Conservation (phyloP, 2,113 vertebrate genomes). For the Phasianus colchicus region DNA sequence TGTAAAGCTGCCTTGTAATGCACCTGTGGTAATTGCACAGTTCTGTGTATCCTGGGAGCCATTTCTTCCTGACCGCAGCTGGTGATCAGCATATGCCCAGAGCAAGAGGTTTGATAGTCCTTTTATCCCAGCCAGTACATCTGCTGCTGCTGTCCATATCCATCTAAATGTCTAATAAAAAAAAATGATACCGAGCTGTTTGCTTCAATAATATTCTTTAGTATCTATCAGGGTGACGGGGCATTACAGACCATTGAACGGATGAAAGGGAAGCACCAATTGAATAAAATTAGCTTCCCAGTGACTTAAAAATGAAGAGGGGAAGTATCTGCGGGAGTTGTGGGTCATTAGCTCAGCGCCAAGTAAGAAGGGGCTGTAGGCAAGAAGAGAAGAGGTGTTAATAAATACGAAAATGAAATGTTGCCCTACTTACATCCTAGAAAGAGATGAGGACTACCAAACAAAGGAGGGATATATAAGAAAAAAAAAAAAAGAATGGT, state of each 20-base stretch:
- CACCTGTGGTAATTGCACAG: conserved; percentile 11
- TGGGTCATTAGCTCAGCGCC: conserved; percentile 13
- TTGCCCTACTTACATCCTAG: neutral
- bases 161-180: conserved; percentile 16
- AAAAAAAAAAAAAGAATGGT: neutral
- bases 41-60: neutral
- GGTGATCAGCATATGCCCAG: neutral
- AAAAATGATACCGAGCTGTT: conserved; percentile 2
- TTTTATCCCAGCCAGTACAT: conserved; percentile 34
- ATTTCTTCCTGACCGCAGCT: conserved; percentile 23
- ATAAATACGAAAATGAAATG: neutral
- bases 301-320: neutral
- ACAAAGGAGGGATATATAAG: neutral
- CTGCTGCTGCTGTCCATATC: conserved; percentile 20
- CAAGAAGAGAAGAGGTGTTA: neutral
- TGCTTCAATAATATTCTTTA: conserved; percentile 6
- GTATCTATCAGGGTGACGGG: conserved; percentile 29
- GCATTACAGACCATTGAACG: conserved; percentile 26
- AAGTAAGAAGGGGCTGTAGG: neutral
- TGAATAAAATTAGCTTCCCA: conserved; percentile 43
- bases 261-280: neutral
- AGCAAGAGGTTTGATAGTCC: conserved; percentile 2
- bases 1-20: conserved; percentile 48
- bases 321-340: neutral
- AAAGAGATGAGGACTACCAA: neutral